phyloP scores from a whole-genome alignment of 2,797 vertebrate species.

The Phalanger gymnotis region DNA sequence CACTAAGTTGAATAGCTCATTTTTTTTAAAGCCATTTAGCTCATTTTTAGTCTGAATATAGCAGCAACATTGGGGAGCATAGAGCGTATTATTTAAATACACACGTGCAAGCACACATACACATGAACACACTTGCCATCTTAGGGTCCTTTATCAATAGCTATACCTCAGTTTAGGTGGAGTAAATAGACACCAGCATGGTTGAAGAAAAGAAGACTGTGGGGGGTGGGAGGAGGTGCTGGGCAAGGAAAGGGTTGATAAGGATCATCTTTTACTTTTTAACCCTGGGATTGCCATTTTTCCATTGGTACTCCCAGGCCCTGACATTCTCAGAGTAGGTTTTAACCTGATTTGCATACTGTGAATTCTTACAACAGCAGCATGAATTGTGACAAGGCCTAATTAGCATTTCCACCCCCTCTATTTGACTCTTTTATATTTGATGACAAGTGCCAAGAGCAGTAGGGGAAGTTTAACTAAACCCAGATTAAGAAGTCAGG shows the following conservation, averaged over 20 bases:
- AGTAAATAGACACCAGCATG: slow-evolving; percentile 25
- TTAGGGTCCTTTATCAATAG: neutral
- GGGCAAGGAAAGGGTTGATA: slow-evolving; percentile 23
- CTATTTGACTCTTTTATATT: slow-evolving; percentile 78
- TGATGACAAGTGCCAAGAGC: slow-evolving; percentile 78
- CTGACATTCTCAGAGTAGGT: slow-evolving; percentile 73
- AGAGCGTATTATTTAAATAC: slow-evolving; percentile 60
- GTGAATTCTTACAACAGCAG: slow-evolving; percentile 83
- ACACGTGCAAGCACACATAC: neutral
- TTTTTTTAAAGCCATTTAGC: slow-evolving; percentile 74
- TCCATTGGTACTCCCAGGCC: slow-evolving; percentile 68
- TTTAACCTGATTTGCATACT: slow-evolving; percentile 84
- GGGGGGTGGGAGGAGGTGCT: neutral
- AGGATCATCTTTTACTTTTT: slow-evolving; percentile 77
- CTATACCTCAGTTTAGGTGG: slow-evolving; percentile 51
- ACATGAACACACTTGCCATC: neutral
- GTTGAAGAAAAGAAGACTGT: neutral
- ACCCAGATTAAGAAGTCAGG: slow-evolving; percentile 78
- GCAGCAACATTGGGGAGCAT: slow-evolving; percentile 51
- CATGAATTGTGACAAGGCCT: slow-evolving; percentile 85
- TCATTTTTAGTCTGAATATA: slow-evolving; percentile 76
- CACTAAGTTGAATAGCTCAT: slow-evolving; percentile 68
- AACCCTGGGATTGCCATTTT: slow-evolving; percentile 74
- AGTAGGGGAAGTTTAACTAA: slow-evolving; percentile 83
- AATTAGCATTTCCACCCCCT: slow-evolving; percentile 86